These are phyloP conservation scores for Hydrozoanthus tunicans DNA, from an alignment of 64 coral and sea anemone species.

Conservation along the genomic window DNA sequence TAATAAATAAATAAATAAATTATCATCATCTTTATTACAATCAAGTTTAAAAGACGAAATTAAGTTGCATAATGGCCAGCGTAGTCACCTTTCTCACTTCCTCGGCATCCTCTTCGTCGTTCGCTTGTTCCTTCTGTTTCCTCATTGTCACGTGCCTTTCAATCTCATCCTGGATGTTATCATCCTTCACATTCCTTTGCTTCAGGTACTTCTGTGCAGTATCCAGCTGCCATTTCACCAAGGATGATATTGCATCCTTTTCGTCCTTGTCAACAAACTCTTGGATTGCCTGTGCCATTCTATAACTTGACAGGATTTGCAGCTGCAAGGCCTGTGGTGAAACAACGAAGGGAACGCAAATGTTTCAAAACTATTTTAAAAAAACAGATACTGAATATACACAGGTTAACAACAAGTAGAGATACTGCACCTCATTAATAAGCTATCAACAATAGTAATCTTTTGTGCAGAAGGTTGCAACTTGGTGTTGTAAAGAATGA, in stretches of 20 bases:
- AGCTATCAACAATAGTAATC: too few species aligned
- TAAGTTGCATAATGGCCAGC: too few species aligned
- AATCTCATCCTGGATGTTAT: conserved; percentile 82
- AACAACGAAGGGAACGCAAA: background rate
- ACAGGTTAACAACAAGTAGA: too few species aligned
- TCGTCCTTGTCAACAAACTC: conserved; percentile 99
- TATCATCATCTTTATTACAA: background rate
- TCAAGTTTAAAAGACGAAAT: too few species aligned
- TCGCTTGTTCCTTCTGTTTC: conserved; percentile 56
- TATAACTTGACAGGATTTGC: conserved; percentile 83
- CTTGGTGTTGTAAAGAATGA: too few species aligned
- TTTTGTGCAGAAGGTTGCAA: too few species aligned
- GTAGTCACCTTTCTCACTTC: conserved; percentile 62
- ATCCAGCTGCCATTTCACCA: conserved; percentile 93
- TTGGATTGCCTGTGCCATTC: conserved; percentile 90
- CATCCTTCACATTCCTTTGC: conserved; percentile 73
- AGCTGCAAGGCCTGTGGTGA: conserved; percentile 79
- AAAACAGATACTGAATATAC: too few species aligned
- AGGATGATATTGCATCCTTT: conserved; percentile 84
- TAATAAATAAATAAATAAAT: background rate
- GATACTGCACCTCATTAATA: too few species aligned
- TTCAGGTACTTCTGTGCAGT: conserved; percentile 81
- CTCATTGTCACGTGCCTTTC: conserved; percentile 57
- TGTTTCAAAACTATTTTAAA: too few species aligned
- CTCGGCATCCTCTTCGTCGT: conserved; percentile 63